Percentiles rank a stretch among this genome's conserved stretches.
Conservation (phyloP, 30 jellyfish, hydroid and myxozoan genomes). For the Chironex yamaguchii region DNA sequence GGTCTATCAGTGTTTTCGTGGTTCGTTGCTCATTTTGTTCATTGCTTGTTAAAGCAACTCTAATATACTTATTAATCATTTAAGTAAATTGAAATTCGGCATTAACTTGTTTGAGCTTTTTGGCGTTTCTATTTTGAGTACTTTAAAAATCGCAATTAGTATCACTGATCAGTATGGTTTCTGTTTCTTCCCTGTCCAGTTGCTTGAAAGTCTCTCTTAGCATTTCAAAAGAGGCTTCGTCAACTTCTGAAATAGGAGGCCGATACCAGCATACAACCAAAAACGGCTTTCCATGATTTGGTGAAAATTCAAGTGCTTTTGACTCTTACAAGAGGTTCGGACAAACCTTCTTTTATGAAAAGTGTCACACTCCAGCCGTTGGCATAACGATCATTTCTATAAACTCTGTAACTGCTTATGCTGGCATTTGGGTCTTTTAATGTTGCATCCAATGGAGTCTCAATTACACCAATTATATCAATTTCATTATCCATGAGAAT, state of each 20-base stretch:
- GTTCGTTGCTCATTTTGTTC: neutral
- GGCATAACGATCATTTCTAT: conserved; percentile 24
- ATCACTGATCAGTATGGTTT: conserved; percentile 26
- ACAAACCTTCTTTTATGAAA: conserved; percentile 33
- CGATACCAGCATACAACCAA: conserved; percentile 49
- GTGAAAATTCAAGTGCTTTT: conserved; percentile 49
- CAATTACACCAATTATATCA: conserved; percentile 17
- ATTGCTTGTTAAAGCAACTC: conserved; percentile 23
- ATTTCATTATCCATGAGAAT: conserved; percentile 18
- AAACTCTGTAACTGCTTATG: neutral
- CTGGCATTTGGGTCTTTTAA: neutral
- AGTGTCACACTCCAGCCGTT: conserved; percentile 41
- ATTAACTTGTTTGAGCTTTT: conserved; percentile 18
- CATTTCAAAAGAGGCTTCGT: conserved; percentile 47
- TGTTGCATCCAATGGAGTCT: conserved; percentile 13
- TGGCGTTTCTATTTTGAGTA: conserved; percentile 23
- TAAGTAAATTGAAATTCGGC: conserved; percentile 37
- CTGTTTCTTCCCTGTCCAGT: neutral
- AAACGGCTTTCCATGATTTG: conserved; percentile 19
- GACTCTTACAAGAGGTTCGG: conserved; percentile 19
- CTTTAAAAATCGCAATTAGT: conserved; percentile 28
- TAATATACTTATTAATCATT: conserved; percentile 2
- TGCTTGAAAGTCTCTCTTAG: neutral
- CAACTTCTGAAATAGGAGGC: conserved; percentile 30
- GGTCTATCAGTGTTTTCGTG: conserved; percentile 44